Evolutionary conservation across 2,113 vertebrate genomes (phyloP), one percentile per base, ranked within the genome.

Genomic region (Meles meles): DNA sequence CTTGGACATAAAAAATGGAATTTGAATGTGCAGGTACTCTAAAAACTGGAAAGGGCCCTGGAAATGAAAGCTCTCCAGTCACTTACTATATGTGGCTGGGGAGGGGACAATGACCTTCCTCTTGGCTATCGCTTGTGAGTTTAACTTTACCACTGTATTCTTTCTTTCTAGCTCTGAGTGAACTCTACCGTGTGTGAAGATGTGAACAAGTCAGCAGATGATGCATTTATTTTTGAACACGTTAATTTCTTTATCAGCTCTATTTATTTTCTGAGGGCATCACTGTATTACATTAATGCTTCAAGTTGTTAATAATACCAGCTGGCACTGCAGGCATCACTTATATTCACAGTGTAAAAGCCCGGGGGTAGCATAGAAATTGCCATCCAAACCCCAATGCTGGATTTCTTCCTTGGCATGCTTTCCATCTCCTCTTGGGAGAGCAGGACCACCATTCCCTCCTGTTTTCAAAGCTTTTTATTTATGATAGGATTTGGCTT

Each of bases 141-240:
- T 80, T 84, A 69, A 52, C 25, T 92, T 93, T 13, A 65, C 42
- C 4, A 42, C 44, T 90, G 10, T 13, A 0, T n/a, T 55, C 86
- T 88, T 80, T 89, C 67, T 49, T 83, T 39, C 79, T 23, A 0
- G 20, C 25, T 97, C 82, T 15, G 69, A 72, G 92, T 67, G 94
- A 97, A 95, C 42, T 71, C 74, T 57, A 59, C 67, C 29, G 11
- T 86, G 93, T 94, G 98, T 93, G 91, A 98, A 98, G 74, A 88
- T 5, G 47, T 44, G 63, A 96, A 25, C 57, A 72, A 94, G 90
- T 93, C 83, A 98, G 90, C 86, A 93, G 13, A 80, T 61, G 72
- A 97, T 96, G 65, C 91, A 7, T 97, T 98, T 94, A 98, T 97
- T 98, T 98, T 97, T 96, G 94, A 84, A 97, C 96, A 97, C 20